Evolutionary conservation across 2,113 vertebrate species (phyloP), one percentile per base, ranked within the genome.

Genomic region (Protomyctophum bolini): DNA sequence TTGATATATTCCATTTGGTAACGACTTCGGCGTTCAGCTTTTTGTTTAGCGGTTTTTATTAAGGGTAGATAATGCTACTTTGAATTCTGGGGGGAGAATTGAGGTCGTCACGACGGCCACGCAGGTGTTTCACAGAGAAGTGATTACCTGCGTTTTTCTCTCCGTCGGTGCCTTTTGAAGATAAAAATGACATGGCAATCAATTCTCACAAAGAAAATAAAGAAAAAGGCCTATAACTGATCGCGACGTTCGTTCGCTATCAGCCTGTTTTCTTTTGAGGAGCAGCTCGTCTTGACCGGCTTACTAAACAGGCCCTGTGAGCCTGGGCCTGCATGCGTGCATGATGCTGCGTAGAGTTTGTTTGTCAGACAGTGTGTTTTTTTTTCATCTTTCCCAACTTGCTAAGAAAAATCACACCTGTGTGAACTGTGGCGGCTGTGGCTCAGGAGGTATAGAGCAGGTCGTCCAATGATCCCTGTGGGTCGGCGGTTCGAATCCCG

Each of bases 151-250:
- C 67, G 76, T 72, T 69, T 72, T 29, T 79, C 2, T 15, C 77
- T 59, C 54, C 62, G 7, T 46, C 8, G 56, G 45, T 45, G 1
- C 7, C 45, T 12, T 66, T 45, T 52, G 67, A 57, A 72, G 69
- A 66, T 48, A 64, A 75, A 63, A 75, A 52, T 72, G 45, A 63
- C 45, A 55, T 8, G 60, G 77, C 68, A 79, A 83, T 90, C 75
- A 81, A 74, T 78, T 73, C 66, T 65, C 28, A 54, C n/a, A 63
- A 79, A 77, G 60, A 71, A 70, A 21, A 82, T 10, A 47, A 57
- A 14, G 57, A 51, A 48, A 71, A 29, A 41, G 33, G 1, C 33
- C n/a, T n/a, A n/a, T 58, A 68, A 72, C 75, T 66, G 72, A 80
- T 75, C 10, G 5, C 2, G 47, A n/a, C 10, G 3, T 59, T 51